Percentiles rank a stretch among this genome's conserved stretches.
Conservation (phyloP, 2,888 invertebrate genomes). For the Athetis lepigone region DNA sequence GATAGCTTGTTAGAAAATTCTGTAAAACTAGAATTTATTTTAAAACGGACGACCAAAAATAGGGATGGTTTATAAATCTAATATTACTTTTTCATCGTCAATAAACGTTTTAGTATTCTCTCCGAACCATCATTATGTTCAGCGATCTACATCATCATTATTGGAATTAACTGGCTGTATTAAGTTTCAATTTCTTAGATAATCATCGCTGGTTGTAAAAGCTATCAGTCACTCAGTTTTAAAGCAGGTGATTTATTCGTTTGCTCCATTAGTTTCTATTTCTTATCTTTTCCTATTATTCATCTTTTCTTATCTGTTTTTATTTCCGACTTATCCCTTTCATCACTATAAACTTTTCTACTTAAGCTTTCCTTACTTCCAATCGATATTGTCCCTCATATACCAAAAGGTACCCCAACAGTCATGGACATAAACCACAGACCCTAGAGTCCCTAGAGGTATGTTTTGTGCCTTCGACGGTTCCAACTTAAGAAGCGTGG, state of each 20-base stretch:
- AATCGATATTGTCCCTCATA: constrained; percentile 1
- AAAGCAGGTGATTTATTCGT: too few relatives aligned
- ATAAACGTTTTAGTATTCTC: background rate
- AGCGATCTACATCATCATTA: background rate
- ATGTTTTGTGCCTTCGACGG: constrained; percentile 9
- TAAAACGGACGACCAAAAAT: background rate
- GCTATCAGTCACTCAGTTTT: too few relatives aligned
- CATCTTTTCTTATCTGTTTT: background rate
- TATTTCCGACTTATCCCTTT: background rate
- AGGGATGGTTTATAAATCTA: background rate
- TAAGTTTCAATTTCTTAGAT: too few relatives aligned
- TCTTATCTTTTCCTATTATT: background rate
- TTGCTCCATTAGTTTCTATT: background rate
- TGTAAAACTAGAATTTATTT: background rate
- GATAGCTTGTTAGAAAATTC: constrained; percentile 1
- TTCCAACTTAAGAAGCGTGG: background rate
- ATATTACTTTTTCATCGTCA: background rate
- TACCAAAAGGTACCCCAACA: background rate
- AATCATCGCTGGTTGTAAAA: too few relatives aligned
- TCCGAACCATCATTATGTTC: background rate
- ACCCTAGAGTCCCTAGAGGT: constrained; percentile 21
- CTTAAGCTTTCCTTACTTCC: background rate
- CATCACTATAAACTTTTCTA: background rate
- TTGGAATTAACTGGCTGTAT: background rate
- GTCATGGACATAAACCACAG: constrained; percentile 17